Evolutionary conservation across 2,888 invertebrate species (phyloP).

Genomic region (Hyles lineata): DNA sequence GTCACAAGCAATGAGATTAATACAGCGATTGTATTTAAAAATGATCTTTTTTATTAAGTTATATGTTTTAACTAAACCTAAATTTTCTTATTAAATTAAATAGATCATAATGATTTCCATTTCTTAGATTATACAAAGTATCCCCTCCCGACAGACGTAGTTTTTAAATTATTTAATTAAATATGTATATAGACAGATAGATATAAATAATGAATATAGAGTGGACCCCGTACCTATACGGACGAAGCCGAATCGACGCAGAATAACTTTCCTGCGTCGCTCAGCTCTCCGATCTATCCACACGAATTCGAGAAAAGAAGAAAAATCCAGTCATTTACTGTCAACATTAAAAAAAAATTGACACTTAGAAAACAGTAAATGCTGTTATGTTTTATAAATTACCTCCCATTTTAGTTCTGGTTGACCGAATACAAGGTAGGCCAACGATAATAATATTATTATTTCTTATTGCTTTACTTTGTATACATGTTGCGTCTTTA

Average conservation of each 20-base stretch:
- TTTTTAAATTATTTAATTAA: neutral
- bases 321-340: neutral
- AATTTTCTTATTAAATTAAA: neutral
- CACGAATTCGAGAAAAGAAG: conserved; percentile 5
- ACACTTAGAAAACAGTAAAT: neutral
- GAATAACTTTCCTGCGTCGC: neutral
- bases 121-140: neutral
- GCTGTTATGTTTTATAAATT: neutral
- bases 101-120: neutral
- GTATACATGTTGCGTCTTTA: no score
- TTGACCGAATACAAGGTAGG: no score
- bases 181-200: neutral
- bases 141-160: neutral
- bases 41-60: no score
- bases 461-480: no score
- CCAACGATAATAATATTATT: no score
- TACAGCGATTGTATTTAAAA: no score
- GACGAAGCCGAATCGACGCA: conserved; percentile 6
- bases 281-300: conserved; percentile 1
- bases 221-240: neutral
- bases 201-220: neutral
- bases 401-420: no score
- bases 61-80: no score
- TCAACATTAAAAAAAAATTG: neutral
- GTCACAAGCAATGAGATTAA: neutral